Evolutionary conservation across 2,113 vertebrate species (phyloP).

Genomic region (Chrysemys picta): DNA sequence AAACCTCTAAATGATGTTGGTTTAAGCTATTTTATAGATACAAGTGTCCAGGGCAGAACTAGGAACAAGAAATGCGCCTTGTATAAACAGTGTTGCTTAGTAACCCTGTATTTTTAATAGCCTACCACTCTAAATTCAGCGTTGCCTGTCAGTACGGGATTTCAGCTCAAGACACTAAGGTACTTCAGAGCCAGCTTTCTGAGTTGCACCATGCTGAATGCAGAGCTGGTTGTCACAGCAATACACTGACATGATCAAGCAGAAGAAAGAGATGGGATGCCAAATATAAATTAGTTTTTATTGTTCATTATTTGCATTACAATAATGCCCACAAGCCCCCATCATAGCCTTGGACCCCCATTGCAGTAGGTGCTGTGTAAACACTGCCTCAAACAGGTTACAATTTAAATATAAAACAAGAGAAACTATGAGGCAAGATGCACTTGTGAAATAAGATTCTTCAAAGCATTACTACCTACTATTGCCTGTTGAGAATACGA

Average conservation of each 20-base stretch:
- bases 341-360: not conserved
- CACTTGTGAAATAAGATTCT: not conserved
- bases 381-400: not conserved
- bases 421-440: not conserved
- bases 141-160: slow-evolving; percentile 56
- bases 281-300: not conserved
- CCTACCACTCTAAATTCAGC: slow-evolving; percentile 53
- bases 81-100: slow-evolving; percentile 70
- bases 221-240: slow-evolving; percentile 20
- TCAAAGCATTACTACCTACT: not conserved
- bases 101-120: slow-evolving; percentile 72
- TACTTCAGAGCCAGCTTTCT: slow-evolving; percentile 33
- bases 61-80: slow-evolving; percentile 46
- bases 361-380: not conserved
- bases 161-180: slow-evolving; percentile 28
- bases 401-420: not conserved
- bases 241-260: not conserved
- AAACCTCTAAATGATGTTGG: slow-evolving; percentile 17
- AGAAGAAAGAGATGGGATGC: slow-evolving; percentile 14
- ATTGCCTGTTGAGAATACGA: not conserved
- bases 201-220: not conserved
- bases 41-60: slow-evolving; percentile 47
- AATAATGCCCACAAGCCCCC: not conserved
- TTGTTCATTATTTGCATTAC: not conserved
- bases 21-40: slow-evolving; percentile 57